Evolutionary conservation across 2,888 invertebrate species (phyloP).

Genomic region (Machimus rusticus): DNA sequence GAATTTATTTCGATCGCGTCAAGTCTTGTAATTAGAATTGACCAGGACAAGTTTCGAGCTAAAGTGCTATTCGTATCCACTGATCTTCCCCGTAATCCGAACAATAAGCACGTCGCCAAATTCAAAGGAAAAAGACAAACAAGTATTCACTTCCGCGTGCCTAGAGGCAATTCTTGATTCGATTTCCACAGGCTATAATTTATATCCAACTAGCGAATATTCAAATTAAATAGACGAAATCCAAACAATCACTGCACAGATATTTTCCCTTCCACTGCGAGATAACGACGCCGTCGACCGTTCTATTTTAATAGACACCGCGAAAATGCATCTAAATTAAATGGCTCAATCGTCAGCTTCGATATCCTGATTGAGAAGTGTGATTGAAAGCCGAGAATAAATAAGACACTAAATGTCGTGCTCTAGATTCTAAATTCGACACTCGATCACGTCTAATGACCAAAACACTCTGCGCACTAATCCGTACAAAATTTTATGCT

Average conservation of each 20-base stretch:
- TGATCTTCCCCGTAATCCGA: slow-evolving; percentile 35
- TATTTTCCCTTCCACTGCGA: slow-evolving; percentile 35
- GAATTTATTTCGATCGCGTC: slow-evolving; percentile 41
- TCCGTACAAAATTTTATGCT: background rate
- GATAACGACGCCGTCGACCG: slow-evolving; percentile 29
- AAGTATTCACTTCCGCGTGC: slow-evolving; percentile 46
- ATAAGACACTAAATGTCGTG: slow-evolving; percentile 46
- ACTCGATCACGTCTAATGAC: slow-evolving; percentile 38
- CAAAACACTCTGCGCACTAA: slow-evolving; percentile 3
- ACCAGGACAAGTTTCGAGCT: slow-evolving; percentile 26
- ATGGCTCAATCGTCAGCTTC: slow-evolving; percentile 39
- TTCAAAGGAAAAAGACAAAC: slow-evolving; percentile 1
- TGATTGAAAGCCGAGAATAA: slow-evolving; percentile 42
- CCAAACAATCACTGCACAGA: slow-evolving; percentile 36
- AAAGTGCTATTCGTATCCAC: slow-evolving; percentile 36
- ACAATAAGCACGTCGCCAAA: slow-evolving; percentile 27
- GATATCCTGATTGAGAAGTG: slow-evolving; percentile 45
- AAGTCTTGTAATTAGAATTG: slow-evolving; percentile 42
- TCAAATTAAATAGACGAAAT: slow-evolving; percentile 26
- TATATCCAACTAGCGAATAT: slow-evolving; percentile 19
- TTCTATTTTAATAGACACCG: slow-evolving; percentile 23
- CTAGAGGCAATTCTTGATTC: slow-evolving; percentile 41
- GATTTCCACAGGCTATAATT: slow-evolving; percentile 36
- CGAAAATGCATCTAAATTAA: slow-evolving; percentile 24
- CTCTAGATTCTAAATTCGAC: slow-evolving; percentile 45